Conservation (phyloP, 2,888 invertebrate species). For the Sarcophaga subvicina region DNA sequence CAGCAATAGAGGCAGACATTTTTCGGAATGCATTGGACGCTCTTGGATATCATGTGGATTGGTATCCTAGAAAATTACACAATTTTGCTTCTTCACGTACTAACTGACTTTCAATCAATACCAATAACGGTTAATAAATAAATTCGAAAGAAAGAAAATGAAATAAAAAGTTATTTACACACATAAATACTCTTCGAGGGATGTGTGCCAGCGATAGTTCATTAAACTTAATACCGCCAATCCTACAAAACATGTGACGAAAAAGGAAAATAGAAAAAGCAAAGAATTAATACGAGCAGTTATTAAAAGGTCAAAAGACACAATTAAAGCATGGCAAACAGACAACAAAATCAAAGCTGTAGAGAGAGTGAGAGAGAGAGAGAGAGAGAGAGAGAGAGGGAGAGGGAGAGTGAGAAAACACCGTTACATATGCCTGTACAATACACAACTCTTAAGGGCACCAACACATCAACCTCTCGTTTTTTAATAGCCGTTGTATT, state of each 20-base stretch:
- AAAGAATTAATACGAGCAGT: slow-evolving; percentile 1
- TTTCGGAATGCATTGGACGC: too few relatives aligned
- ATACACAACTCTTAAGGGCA: slow-evolving; percentile 35
- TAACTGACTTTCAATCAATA: background rate
- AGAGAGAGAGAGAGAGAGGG: background rate
- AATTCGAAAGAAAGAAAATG: background rate
- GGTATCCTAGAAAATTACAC: too few relatives aligned
- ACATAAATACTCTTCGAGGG: background rate
- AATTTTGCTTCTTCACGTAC: too few relatives aligned
- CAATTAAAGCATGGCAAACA: slow-evolving; percentile 13
- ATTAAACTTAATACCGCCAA: slow-evolving; percentile 57
- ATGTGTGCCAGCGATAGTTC: slow-evolving; percentile 26
- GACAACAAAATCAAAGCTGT: background rate
- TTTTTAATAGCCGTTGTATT: slow-evolving; percentile 30
- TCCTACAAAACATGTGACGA: slow-evolving; percentile 4
- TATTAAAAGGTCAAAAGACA: slow-evolving; percentile 57
- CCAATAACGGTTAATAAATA: background rate
- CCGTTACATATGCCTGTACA: slow-evolving; percentile 1
- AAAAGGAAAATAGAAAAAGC: slow-evolving; percentile 13
- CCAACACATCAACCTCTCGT: slow-evolving; percentile 43
- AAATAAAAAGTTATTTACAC: background rate
- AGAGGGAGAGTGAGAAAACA: background rate
- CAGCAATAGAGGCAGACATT: too few relatives aligned
- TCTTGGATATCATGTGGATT: too few relatives aligned
- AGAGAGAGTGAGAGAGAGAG: background rate